Base-by-base conservation (phyloP, 2,113 vertebrate genomes). In the Gasterosteus nipponicus region DNA sequence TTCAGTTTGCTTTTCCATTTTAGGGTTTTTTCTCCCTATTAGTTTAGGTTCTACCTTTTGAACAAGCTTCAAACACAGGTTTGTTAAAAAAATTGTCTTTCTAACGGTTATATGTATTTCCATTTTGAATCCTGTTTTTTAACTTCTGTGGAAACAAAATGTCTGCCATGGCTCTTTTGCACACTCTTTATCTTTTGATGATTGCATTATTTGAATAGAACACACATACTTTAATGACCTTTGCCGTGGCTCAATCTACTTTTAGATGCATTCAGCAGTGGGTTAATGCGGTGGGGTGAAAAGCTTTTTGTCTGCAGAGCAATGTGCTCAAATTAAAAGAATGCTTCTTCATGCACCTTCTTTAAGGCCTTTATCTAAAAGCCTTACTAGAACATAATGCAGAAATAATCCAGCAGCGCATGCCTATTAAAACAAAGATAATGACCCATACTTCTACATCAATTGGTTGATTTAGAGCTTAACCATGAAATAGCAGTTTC, bases 401-500 rank as follows among this genome's bases (percentile, higher is more conserved):
- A 56, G 62, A 60, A 60, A 65, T 75, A 70, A 66, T 57, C 15
- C 19, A 75, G 35, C 53, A 38, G 19, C 3, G 11, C 56, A 71
- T 60, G 58, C 31, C 56, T 54, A 67, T 66, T 7, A 83, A 60
- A 29, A 66, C 46, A 71, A 41, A 68, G 10, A 1, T 68, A 77
- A 68, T 83, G 61, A 78, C 42, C 56, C 38, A 57, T 81, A 63
- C 68, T 78, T 82, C 22, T 63, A 19, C 68, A 68, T 80, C 54
- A 83, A 42, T 38, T 42, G 41, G 31, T 7, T 39, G 53, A 73
- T 71, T 78, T 78, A 80, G 69, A 75, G 46, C 31, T 63, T 54
- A 61, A 78, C 70, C 71, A 65, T 82, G 73, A 77, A 73, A 41
- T 26, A 59, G 46, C 31, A 63, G 57, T 77, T 88, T 71, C 54